A percentile compares a stretch with the other conserved stretches of the same genome.
These are phyloP conservation scores for Euproctis similis DNA, from an alignment of 2,888 invertebrate species.

Conservation along the genomic window DNA sequence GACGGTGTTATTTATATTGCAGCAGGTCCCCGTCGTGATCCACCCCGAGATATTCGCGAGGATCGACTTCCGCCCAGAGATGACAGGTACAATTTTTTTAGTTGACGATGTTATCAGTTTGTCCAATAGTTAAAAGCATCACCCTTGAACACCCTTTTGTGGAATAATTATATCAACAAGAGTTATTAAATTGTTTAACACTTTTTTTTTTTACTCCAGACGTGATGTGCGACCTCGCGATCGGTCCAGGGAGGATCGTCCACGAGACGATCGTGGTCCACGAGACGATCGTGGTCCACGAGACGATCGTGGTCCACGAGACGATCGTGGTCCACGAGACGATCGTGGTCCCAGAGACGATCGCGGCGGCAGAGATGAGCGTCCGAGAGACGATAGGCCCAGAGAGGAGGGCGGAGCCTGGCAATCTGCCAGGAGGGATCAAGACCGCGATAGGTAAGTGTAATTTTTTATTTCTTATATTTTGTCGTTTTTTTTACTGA, in stretches of 20 bases:
- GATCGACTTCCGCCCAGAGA: slow-evolving; percentile 20
- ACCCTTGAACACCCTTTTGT: too few species aligned
- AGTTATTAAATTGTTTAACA: too few species aligned
- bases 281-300: slow-evolving; percentile 5
- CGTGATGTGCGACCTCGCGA: slow-evolving; percentile 7
- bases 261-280: slow-evolving; percentile 9
- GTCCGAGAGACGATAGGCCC: slow-evolving; percentile 15
- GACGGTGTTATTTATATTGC: too few species aligned
- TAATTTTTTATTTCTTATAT: too few species aligned
- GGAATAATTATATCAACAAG: too few species aligned
- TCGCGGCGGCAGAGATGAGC: slow-evolving; percentile 9
- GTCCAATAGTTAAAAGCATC: too few species aligned
- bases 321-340: slow-evolving; percentile 7
- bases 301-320: slow-evolving; percentile 8
- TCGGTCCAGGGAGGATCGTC: slow-evolving; percentile 10
- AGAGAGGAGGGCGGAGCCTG: slow-evolving; percentile 45
- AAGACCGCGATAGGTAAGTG: slow-evolving; percentile 15
- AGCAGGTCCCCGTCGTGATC: slow-evolving; percentile 31
- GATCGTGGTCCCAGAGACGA: slow-evolving; percentile 11
- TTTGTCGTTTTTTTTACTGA: background rate
- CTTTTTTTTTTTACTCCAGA: slow-evolving; percentile 4
- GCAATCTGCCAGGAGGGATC: slow-evolving; percentile 36
- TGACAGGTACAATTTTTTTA: slow-evolving; percentile 14
- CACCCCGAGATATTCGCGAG: slow-evolving; percentile 26
- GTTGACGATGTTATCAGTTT: too few species aligned